phyloP scores from a whole-genome alignment of 2,797 vertebrate genomes.

The Chelidonichthys spinosus region DNA sequence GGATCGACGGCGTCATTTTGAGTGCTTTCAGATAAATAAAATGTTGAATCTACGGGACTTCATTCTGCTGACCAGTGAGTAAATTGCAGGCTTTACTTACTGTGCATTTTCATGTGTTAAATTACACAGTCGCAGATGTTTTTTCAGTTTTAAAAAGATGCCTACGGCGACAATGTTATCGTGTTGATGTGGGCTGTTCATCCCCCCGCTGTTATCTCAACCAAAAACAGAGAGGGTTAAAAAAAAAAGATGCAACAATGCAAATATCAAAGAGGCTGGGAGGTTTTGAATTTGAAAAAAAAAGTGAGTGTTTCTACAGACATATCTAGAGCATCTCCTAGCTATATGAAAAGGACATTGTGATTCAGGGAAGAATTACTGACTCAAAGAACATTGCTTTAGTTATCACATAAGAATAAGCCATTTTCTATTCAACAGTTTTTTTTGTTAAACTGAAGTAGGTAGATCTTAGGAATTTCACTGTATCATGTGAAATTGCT shows the following conservation, averaged over 20 bases:
- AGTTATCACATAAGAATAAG: constrained; percentile 33
- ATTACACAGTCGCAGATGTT: constrained; percentile 65
- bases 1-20: constrained; percentile 57
- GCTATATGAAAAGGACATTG: constrained; percentile 49
- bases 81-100: constrained; percentile 73
- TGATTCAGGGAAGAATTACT: constrained; percentile 45
- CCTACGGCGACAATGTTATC: constrained; percentile 63
- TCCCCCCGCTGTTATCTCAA: constrained; percentile 48
- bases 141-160: constrained; percentile 43
- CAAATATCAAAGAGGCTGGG: constrained; percentile 52
- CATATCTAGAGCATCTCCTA: constrained; percentile 47
- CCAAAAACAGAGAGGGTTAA: constrained; percentile 37
- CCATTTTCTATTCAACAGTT: constrained; percentile 21
- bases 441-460: constrained; percentile 3
- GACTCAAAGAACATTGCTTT: constrained; percentile 43
- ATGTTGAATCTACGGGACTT: constrained; percentile 52
- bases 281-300: constrained; percentile 47
- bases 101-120: constrained; percentile 68
- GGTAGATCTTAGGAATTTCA: constrained; percentile 23
- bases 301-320: constrained; percentile 49
- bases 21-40: constrained; percentile 57
- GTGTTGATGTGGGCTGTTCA: constrained; percentile 37
- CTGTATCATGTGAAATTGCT: constrained; percentile 34
- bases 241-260: constrained; percentile 49
- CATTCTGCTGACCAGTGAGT: constrained; percentile 71